Evolutionary conservation across 2,888 invertebrate species (phyloP), one percentile per base, ranked within the genome.

Genomic region (Pyralis farinalis): DNA sequence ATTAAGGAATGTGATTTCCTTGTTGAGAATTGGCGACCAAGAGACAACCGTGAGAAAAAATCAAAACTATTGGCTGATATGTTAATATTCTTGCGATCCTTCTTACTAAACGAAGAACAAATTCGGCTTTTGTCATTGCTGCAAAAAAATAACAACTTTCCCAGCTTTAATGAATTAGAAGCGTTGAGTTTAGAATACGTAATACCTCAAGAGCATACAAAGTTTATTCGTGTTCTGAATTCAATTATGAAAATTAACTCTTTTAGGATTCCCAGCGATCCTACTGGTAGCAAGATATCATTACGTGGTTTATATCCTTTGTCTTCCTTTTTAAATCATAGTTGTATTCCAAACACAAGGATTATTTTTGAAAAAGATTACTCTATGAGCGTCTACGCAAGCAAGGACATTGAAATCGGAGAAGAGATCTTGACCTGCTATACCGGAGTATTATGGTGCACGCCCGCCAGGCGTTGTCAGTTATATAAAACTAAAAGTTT

Each of bases 401-500:
- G 91, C 0, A 76, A 75, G 41, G 79, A 89, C 40, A 94, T 94
- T 37, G 69, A 76, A 22, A 68, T 73, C 35, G 92, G 91, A 11
- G 82, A 91, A 31, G 93, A 94, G 69, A 88, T 94, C 12, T 88
- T 92, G 7, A 91, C 91, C 55, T 90, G 92, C 32, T 94, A 94
- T 57, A 91, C 93, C 0, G 91, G 92, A 47, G 59, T 93, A n/a
- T 67, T 93, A 32, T 93, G 94, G 93, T 91, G 92, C 38, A 94
- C 93, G 0, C 77, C 88, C 1, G 85, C 91, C 3, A 82, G 94
- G 54, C 79, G 92, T 7, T 88, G 83, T 38, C 92, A 93, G 51
- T 78, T 94, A 11, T 77, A 74, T 42, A 83, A 80, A 52, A 92
- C 93, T 0, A 94, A 94, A 75, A 83, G 91, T 45, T 94, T 94